Percentiles rank a stretch among this genome's conserved stretches.
phyloP scores from a whole-genome alignment of 1,140 invertebrate species.

The Nasonia longicornis region DNA sequence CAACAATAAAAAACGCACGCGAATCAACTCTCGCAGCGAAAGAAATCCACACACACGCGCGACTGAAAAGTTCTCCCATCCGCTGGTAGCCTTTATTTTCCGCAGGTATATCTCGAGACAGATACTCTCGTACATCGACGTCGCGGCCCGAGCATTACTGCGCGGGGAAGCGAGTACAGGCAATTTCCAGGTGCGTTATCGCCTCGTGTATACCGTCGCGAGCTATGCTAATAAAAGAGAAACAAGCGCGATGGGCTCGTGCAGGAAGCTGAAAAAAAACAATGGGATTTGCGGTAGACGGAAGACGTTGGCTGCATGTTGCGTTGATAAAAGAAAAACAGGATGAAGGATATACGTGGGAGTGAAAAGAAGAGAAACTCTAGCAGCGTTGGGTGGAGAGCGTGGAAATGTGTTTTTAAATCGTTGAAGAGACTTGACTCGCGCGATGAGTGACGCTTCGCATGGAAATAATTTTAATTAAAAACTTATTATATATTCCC shows the following conservation, averaged over 20 bases:
- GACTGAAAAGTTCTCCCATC: not conserved
- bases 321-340: not conserved
- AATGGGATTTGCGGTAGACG: not conserved
- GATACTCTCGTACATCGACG: not conserved
- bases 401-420: no score
- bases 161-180: not conserved
- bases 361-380: no score
- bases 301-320: not conserved
- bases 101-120: not conserved
- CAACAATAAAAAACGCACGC: not conserved
- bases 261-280: not conserved
- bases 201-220: no score
- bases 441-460: no score
- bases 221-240: slow-evolving; percentile 20
- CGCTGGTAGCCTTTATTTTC: not conserved
- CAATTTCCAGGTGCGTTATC: slow-evolving; percentile 5
- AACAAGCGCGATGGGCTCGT: not conserved
- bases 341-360: not conserved
- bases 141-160: not conserved
- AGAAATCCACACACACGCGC: not conserved
- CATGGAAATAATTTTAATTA: not conserved
- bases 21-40: not conserved
- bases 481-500: not conserved
- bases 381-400: no score
- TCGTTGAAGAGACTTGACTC: no score